phyloP scores from a whole-genome alignment of 2,888 invertebrate genomes.

The Leptura quadrifasciata region DNA sequence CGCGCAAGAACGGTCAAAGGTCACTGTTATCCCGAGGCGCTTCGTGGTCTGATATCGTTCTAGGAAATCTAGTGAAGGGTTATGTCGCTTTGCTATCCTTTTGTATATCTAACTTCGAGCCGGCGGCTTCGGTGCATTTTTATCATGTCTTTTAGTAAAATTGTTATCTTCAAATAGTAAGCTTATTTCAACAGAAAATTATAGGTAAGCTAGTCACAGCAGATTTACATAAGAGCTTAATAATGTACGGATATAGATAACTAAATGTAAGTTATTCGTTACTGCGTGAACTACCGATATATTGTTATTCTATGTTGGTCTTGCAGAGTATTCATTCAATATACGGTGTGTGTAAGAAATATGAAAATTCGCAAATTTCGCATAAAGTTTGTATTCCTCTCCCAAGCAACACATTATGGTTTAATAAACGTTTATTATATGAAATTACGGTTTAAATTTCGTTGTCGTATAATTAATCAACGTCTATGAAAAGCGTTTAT shows the following conservation, averaged over 20 bases:
- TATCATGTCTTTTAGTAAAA: constrained; percentile 31
- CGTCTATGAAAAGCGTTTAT: no score
- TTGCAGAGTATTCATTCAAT: no score
- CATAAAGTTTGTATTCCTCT: no score
- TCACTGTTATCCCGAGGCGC: constrained; percentile 38
- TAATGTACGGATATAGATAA: no score
- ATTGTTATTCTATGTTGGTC: neutral
- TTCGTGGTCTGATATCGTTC: constrained; percentile 57
- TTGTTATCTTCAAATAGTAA: constrained; percentile 28
- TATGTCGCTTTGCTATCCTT: constrained; percentile 58
- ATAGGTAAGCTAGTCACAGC: neutral
- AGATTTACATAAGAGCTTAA: constrained; percentile 2
- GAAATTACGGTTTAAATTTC: no score
- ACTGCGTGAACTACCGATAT: neutral
- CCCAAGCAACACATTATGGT: no score
- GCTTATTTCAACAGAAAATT: constrained; percentile 14
- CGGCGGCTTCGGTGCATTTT: constrained; percentile 48
- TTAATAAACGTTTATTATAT: no score
- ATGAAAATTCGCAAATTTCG: no score
- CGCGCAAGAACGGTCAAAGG: constrained; percentile 34
- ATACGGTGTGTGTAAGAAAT: no score
- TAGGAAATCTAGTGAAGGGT: constrained; percentile 57
- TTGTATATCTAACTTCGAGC: constrained; percentile 54
- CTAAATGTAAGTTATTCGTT: neutral
- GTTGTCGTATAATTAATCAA: no score